These are phyloP conservation scores for Drosophila rellima DNA, from an alignment of 2,888 invertebrate species.

Conservation along the genomic window DNA sequence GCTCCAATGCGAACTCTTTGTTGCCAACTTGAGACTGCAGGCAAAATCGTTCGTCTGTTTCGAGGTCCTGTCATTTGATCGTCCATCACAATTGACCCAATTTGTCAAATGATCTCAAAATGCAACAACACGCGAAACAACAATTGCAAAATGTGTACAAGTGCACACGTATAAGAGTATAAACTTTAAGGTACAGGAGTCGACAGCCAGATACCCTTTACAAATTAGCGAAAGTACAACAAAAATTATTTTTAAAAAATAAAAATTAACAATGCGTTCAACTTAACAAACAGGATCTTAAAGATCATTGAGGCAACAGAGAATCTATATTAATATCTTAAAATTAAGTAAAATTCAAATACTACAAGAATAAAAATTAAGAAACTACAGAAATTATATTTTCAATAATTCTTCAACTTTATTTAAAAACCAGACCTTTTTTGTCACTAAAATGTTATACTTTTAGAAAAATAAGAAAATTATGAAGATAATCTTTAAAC, in stretches of 20 bases:
- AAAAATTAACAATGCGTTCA: neutral
- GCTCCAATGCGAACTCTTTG: conserved; percentile 67
- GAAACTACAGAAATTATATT: too few relatives aligned
- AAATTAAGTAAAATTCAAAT: too few relatives aligned
- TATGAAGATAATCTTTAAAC: neutral
- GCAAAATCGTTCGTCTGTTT: neutral
- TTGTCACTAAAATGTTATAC: too few relatives aligned
- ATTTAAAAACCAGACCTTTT: too few relatives aligned
- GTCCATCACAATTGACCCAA: conserved; percentile 69
- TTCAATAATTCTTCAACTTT: too few relatives aligned
- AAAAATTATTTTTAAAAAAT: neutral
- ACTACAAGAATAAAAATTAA: too few relatives aligned
- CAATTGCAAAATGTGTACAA: conserved; percentile 28
- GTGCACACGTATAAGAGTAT: conserved; percentile 18
- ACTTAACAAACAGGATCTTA: neutral
- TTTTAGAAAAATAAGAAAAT: too few relatives aligned
- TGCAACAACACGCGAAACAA: conserved; percentile 51
- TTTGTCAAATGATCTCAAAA: conserved; percentile 29
- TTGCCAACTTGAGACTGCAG: conserved; percentile 40
- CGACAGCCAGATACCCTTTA: conserved; percentile 27
- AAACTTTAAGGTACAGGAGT: conserved; percentile 11
- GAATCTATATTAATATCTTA: too few relatives aligned
- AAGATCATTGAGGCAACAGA: too few relatives aligned
- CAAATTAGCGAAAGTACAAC: neutral
- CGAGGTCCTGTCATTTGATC: conserved; percentile 39